Evolutionary conservation across 2,113 vertebrate genomes (phyloP).

Genomic region (Osmerus mordax): DNA sequence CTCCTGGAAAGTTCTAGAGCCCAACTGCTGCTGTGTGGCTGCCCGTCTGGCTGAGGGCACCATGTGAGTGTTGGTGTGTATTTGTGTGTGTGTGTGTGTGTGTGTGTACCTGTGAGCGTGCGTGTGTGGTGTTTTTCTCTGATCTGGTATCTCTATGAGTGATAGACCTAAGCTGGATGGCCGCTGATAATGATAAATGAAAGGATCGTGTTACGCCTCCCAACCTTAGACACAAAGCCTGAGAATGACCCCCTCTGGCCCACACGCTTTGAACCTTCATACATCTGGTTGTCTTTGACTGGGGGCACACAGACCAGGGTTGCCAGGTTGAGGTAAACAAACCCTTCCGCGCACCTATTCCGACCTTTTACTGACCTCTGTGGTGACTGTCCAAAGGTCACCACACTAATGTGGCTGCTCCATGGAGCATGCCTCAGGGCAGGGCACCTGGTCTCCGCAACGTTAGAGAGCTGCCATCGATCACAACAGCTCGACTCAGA

Average conservation of each 20-base stretch:
- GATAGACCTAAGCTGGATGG: not conserved
- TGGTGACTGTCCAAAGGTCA: conserved; percentile 36
- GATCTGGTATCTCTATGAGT: not conserved
- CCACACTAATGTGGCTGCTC: conserved; percentile 14
- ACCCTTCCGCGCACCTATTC: conserved; percentile 19
- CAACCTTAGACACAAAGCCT: conserved; percentile 18
- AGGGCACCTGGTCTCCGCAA: conserved; percentile 19
- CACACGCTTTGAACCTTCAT: conserved; percentile 62
- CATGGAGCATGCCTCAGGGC: conserved; percentile 24
- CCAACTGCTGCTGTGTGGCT: not conserved
- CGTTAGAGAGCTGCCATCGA: conserved; percentile 15
- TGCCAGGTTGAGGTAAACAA: conserved; percentile 39
- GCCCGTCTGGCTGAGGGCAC: not conserved
- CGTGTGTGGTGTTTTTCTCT: not conserved
- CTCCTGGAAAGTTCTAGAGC: not conserved
- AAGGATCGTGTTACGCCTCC: conserved; percentile 42
- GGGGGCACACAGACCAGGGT: conserved; percentile 30
- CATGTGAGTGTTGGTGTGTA: not conserved
- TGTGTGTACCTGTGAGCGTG: conserved; percentile 20
- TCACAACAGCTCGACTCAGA: conserved; percentile 15
- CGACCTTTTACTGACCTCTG: conserved; percentile 41
- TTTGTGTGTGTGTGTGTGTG: conserved; percentile 5
- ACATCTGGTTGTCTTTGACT: conserved; percentile 59
- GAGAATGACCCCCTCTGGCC: conserved; percentile 23
- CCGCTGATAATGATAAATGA: conserved; percentile 40